A percentile compares a stretch with the other conserved stretches of the same genome.
Conservation (phyloP, 2,113 vertebrate species). For the Salminus brasiliensis region DNA sequence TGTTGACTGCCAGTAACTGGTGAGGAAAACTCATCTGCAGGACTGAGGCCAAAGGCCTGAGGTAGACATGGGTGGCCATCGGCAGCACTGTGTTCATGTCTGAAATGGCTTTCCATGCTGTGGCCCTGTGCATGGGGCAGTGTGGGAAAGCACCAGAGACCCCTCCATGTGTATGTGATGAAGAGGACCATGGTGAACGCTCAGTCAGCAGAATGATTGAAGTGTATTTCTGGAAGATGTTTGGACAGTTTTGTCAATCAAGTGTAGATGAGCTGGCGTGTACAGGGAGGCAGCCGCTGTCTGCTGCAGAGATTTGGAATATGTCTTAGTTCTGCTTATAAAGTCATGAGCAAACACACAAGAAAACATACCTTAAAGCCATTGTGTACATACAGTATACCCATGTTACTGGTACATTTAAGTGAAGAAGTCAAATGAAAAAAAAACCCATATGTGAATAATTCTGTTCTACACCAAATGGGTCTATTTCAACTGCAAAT, state of each 20-base stretch:
- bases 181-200: constrained; percentile 21
- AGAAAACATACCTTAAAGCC: constrained; percentile 1
- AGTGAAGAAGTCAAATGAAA: background rate
- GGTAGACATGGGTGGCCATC: constrained; percentile 65
- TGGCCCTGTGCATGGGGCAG: constrained; percentile 31
- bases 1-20: constrained; percentile 24
- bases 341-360: background rate
- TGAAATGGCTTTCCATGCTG: constrained; percentile 59
- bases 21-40: constrained; percentile 74
- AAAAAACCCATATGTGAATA: too few species aligned
- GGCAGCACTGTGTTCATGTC: constrained; percentile 11
- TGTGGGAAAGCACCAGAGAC: constrained; percentile 36
- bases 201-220: constrained; percentile 37
- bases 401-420: background rate
- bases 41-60: constrained; percentile 51
- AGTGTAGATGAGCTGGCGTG: background rate
- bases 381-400: background rate
- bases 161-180: constrained; percentile 15
- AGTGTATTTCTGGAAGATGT: constrained; percentile 26
- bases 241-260: constrained; percentile 37
- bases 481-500: too few species aligned
- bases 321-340: constrained; percentile 29
- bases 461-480: too few species aligned
- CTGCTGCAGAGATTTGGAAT: constrained; percentile 22
- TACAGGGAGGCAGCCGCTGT: background rate